Percentiles rank a stretch among this genome's conserved stretches.
Evolutionary conservation across 2,113 vertebrate species (phyloP).

Genomic region (Grammomys dolichurus): DNA sequence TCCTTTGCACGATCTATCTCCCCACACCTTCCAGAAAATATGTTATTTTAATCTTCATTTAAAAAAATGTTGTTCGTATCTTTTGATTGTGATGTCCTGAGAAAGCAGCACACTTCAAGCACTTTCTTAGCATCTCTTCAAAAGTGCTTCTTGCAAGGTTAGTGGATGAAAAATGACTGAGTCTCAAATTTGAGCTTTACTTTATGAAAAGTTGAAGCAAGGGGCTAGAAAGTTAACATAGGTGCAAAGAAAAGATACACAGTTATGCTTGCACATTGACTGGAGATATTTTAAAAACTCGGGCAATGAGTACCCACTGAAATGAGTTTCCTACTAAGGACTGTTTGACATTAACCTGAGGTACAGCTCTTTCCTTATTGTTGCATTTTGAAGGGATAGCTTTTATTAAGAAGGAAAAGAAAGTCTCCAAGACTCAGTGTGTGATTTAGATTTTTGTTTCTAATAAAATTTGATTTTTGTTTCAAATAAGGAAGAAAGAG

Average conservation of each 20-base stretch:
- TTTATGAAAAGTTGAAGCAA: background rate
- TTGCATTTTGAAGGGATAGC: background rate
- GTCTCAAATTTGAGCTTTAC: background rate
- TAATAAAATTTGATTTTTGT: no score
- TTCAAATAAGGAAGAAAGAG: background rate
- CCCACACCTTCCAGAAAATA: background rate
- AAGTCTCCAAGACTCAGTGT: background rate
- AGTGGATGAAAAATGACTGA: background rate
- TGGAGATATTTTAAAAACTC: background rate
- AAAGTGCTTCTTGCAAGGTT: background rate
- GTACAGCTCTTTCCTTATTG: background rate
- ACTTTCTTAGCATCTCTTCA: background rate
- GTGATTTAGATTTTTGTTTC: background rate
- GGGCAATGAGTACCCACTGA: background rate
- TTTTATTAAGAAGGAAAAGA: background rate
- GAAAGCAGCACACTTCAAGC: background rate
- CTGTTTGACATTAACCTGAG: background rate
- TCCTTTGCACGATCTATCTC: background rate
- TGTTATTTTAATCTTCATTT: background rate
- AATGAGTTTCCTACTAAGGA: background rate
- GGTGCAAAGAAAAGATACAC: no score
- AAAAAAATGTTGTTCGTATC: background rate
- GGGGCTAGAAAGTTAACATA: background rate
- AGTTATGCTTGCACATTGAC: background rate
- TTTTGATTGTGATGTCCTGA: background rate